Evolutionary conservation across 2,797 vertebrate species (phyloP).

Genomic region (Sylvia borin): DNA sequence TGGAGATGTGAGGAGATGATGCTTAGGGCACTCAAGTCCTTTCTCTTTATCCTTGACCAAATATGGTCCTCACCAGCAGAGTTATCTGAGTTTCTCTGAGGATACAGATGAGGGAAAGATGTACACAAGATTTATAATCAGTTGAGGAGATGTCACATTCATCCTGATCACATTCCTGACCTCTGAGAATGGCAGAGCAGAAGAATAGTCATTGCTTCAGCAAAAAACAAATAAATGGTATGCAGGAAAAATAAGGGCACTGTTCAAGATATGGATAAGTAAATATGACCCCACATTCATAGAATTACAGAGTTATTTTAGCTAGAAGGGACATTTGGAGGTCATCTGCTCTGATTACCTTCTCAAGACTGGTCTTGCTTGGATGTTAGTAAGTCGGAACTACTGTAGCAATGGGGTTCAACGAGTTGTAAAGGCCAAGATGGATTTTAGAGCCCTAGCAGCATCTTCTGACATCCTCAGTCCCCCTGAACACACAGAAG

Average conservation of each 20-base stretch:
- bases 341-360: not conserved
- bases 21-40: not conserved
- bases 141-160: not conserved
- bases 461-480: not conserved
- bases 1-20: not conserved
- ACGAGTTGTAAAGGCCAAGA: not conserved
- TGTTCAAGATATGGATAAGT: not conserved
- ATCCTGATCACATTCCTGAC: not conserved
- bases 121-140: not conserved
- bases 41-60: not conserved
- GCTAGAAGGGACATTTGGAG: not conserved
- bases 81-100: not conserved
- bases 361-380: not conserved
- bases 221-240: not conserved
- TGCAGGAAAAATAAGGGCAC: not conserved
- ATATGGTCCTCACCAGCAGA: not conserved
- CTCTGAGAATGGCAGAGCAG: not conserved
- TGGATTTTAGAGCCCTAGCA: not conserved
- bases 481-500: not conserved
- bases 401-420: accelerated
- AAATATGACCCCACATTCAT: not conserved
- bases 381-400: not conserved
- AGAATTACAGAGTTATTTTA: not conserved
- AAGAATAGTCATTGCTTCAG: not conserved
- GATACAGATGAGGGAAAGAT: not conserved